Conservation (phyloP, 2,888 invertebrate genomes). For the Macaria notata region DNA sequence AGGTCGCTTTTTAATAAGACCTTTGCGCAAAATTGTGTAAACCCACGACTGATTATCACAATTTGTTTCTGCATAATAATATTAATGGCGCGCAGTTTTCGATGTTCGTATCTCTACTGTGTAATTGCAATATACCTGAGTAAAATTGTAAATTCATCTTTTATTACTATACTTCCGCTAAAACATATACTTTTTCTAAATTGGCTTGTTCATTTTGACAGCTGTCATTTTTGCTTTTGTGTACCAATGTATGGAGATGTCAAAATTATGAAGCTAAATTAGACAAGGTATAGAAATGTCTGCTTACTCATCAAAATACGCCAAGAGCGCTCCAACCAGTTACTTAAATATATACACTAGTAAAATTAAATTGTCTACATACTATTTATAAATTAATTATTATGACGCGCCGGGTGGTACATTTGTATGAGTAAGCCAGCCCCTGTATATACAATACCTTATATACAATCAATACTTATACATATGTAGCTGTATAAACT, state of each 20-base stretch:
- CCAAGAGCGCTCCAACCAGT: constrained; percentile 10
- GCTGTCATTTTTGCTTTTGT: no score
- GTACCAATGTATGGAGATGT: no score
- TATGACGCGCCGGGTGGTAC: constrained; percentile 9
- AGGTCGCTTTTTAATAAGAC: neutral
- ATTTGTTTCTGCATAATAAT: constrained; percentile 1
- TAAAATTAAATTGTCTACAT: constrained; percentile 20
- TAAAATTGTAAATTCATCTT: constrained; percentile 7
- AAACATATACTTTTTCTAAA: neutral
- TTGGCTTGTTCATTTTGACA: no score
- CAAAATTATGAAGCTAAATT: no score
- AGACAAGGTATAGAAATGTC: constrained; percentile 1
- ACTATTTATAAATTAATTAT: constrained; percentile 27
- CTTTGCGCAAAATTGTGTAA: neutral
- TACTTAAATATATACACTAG: constrained; percentile 25
- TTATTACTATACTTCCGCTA: constrained; percentile 9
- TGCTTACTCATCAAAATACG: constrained; percentile 32
- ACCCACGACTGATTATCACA: neutral
- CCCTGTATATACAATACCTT: constrained; percentile 24
- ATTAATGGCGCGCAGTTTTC: constrained; percentile 1
- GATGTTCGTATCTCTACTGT: constrained; percentile 1
- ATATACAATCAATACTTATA: neutral
- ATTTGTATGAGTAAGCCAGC: constrained; percentile 30
- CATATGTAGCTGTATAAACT: constrained; percentile 29
- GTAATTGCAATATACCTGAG: constrained; percentile 18